Evolutionary conservation across 1,140 invertebrate species (phyloP).

Genomic region (Batillaria attramentaria): DNA sequence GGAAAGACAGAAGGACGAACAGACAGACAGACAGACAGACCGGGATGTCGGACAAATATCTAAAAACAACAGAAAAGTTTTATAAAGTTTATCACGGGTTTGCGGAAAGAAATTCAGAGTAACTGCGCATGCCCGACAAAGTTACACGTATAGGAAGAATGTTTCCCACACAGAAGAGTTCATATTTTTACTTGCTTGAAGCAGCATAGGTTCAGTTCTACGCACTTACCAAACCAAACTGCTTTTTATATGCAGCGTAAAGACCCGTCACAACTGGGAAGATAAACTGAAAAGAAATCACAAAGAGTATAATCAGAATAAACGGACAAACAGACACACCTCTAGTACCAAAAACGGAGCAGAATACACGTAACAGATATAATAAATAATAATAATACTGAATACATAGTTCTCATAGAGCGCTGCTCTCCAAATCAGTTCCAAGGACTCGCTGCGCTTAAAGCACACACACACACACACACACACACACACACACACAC

Average conservation of each 20-base stretch:
- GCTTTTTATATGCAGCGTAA: constrained; percentile 4
- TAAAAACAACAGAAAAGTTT: not conserved
- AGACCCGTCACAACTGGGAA: constrained; percentile 5
- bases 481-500: not conserved
- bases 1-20: not conserved
- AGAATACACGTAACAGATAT: not conserved
- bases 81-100: not conserved
- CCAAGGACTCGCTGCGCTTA: not conserved
- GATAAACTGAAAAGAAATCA: not conserved
- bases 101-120: not conserved
- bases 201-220: no score
- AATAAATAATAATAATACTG: not conserved
- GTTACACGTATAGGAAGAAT: not conserved
- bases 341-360: not conserved
- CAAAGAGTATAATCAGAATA: not conserved
- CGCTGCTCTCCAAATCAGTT: not conserved
- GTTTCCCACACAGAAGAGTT: no score
- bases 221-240: not conserved
- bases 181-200: no score
- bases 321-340: no score
- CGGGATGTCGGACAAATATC: not conserved
- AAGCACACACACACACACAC: not conserved
- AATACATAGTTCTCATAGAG: not conserved
- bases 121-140: not conserved
- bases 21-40: not conserved